phyloP scores from a whole-genome alignment of 1,140 invertebrate genomes.

The Sycophaga agraensis region DNA sequence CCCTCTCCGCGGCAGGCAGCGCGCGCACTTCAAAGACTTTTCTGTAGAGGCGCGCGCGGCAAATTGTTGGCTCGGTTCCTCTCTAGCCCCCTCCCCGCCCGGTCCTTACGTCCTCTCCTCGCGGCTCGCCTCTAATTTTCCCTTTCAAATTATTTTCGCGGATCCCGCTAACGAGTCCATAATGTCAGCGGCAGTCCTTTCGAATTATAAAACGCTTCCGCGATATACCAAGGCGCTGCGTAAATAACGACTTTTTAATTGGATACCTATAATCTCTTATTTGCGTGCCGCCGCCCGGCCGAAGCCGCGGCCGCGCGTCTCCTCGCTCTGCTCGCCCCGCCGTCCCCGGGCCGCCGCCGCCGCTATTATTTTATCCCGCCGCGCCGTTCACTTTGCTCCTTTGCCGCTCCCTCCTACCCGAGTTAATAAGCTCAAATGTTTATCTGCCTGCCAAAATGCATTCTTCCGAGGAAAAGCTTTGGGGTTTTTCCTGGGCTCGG shows the following conservation, averaged over 20 bases:
- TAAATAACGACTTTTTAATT: conserved; percentile 16
- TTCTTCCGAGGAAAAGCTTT: no score
- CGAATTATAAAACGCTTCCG: conserved; percentile 10
- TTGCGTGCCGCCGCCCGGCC: no score
- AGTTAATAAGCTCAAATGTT: no score
- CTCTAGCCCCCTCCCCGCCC: background rate
- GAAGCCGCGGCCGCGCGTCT: no score
- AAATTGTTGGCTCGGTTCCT: background rate
- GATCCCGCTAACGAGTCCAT: conserved; percentile 1
- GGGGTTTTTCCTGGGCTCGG: no score
- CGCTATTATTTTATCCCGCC: no score
- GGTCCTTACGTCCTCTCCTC: background rate
- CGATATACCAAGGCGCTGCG: no score
- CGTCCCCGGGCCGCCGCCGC: no score
- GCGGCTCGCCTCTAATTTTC: conserved; percentile 5
- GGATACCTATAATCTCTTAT: conserved; percentile 13
- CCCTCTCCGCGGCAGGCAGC: background rate
- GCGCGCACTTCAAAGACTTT: conserved; percentile 7
- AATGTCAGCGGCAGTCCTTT: conserved; percentile 2
- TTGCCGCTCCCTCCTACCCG: no score
- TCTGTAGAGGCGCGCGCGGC: background rate
- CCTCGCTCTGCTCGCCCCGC: no score
- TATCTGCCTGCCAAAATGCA: no score
- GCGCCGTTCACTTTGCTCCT: no score
- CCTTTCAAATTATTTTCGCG: conserved; percentile 9